These are phyloP conservation scores for Saturnia japonica DNA, from an alignment of 2,888 invertebrate species.

Conservation along the genomic window DNA sequence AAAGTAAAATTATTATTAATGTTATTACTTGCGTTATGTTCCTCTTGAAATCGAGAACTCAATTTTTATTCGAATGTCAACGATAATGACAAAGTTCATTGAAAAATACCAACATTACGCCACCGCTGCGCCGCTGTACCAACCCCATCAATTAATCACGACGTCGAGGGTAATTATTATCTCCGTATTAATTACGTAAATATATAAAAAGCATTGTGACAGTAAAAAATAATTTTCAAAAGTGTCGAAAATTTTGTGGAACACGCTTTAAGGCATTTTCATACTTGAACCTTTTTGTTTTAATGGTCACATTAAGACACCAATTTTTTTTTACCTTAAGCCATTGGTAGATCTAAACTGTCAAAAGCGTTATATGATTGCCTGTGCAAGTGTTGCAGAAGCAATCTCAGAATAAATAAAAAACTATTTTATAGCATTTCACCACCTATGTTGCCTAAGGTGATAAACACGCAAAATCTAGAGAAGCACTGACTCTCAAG, in stretches of 20 bases:
- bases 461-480: neutral
- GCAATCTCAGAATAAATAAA: no score
- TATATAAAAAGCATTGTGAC: conserved; percentile 30
- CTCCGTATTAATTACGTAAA: conserved; percentile 38
- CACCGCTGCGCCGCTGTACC: conserved; percentile 21
- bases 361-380: no score
- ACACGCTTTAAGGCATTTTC: neutral
- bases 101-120: conserved; percentile 37
- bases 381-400: no score
- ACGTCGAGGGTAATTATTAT: conserved; percentile 43
- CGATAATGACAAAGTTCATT: conserved; percentile 38
- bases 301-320: neutral
- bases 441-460: neutral
- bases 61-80: conserved; percentile 43
- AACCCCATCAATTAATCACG: conserved; percentile 47
- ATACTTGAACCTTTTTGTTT: neutral
- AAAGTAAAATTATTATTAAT: conserved; percentile 38
- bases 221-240: conserved; percentile 14
- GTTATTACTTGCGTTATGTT: conserved; percentile 37
- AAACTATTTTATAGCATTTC: neutral
- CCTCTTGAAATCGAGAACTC: conserved; percentile 36
- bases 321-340: no score
- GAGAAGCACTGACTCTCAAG: conserved; percentile 20
- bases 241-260: neutral
- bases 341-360: no score